phyloP scores from a whole-genome alignment of 2,888 invertebrate species.

The Acrobasis suavella region DNA sequence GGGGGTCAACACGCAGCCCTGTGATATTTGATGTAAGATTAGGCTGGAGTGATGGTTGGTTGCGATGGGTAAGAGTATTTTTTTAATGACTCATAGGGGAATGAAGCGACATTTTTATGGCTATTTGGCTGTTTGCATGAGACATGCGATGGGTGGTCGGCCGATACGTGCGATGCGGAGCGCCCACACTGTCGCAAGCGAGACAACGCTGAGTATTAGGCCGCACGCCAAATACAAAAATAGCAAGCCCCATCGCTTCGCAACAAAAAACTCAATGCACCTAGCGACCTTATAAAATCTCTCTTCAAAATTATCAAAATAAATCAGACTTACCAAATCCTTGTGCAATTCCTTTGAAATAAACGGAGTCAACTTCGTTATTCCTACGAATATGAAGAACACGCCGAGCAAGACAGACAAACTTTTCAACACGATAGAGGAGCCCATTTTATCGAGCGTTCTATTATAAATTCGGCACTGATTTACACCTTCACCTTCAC shows the following conservation, averaged over 20 bases:
- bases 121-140: neutral
- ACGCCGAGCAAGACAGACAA: constrained; percentile 95
- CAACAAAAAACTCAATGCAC: constrained; percentile 72
- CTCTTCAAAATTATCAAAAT: constrained; percentile 31
- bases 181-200: constrained; percentile 54
- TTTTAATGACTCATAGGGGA: too few relatives aligned
- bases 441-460: constrained; percentile 62
- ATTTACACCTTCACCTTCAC: constrained; percentile 38
- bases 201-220: constrained; percentile 72
- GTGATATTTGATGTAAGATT: too few relatives aligned
- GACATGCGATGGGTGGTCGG: constrained; percentile 9
- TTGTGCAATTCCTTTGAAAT: constrained; percentile 97
- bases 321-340: constrained; percentile 90
- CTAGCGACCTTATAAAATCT: constrained; percentile 59
- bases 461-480: constrained; percentile 37
- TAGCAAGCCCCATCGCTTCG: constrained; percentile 71
- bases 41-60: too few relatives aligned
- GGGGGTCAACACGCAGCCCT: too few relatives aligned
- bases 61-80: too few relatives aligned
- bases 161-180: constrained; percentile 15
- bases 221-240: constrained; percentile 80
- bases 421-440: constrained; percentile 93
- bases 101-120: too few relatives aligned
- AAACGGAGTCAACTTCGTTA: constrained; percentile 94
- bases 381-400: constrained; percentile 97